A percentile compares a stretch with the other conserved stretches of the same genome.
Evolutionary conservation across 2,797 vertebrate genomes (phyloP).

Genomic region (Sphenodon punctatus): DNA sequence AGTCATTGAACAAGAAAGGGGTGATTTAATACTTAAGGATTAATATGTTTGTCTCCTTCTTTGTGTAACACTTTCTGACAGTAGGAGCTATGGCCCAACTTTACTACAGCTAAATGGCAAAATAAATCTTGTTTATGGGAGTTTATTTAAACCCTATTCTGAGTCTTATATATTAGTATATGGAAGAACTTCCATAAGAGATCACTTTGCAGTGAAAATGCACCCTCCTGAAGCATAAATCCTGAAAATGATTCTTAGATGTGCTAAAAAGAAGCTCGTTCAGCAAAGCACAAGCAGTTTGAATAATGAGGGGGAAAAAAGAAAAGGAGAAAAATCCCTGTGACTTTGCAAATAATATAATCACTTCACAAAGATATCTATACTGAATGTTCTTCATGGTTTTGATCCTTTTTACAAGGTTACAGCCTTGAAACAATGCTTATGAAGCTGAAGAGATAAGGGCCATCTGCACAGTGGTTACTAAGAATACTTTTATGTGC

Average conservation of each 20-base stretch:
- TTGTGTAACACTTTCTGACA: conserved; percentile 13
- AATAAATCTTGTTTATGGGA: conserved; percentile 49
- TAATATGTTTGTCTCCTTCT: neutral
- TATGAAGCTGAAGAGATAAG: neutral
- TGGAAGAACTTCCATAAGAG: conserved; percentile 17
- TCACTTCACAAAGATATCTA: neutral
- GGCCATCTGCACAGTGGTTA: neutral
- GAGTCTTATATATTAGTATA: conserved; percentile 17
- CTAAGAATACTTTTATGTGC: neutral
- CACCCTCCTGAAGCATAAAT: conserved; percentile 43
- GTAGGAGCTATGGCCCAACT: conserved; percentile 12
- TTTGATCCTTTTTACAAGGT: neutral
- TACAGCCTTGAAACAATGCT: neutral
- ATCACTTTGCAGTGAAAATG: conserved; percentile 43
- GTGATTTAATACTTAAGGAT: neutral
- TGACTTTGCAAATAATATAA: conserved; percentile 5
- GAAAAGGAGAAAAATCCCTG: neutral
- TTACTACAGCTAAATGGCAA: conserved; percentile 19
- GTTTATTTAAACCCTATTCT: conserved; percentile 32
- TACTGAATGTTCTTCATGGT: neutral
- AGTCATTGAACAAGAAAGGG: conserved; percentile 6
- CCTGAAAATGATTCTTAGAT: conserved; percentile 28
- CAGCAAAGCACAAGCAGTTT: conserved; percentile 38
- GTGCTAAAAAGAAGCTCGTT: conserved; percentile 32
- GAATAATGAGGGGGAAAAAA: conserved; percentile 16